Percentiles rank a stretch among this genome's conserved stretches.
These are phyloP conservation scores for Xestoiulus laeticollis DNA, from an alignment of 2,888 invertebrate genomes.

Conservation along the genomic window DNA sequence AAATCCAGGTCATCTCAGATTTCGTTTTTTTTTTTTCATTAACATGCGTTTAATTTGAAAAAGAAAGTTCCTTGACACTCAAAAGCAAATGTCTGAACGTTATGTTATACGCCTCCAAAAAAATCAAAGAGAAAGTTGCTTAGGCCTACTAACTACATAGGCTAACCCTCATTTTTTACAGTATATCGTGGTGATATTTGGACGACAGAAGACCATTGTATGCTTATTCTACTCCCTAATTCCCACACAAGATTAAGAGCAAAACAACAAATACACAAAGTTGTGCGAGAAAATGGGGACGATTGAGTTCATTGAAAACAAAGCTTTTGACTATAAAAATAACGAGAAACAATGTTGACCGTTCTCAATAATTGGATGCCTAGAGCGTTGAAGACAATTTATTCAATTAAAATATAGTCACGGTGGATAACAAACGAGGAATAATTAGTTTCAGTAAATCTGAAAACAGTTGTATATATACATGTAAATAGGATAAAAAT, in stretches of 20 bases:
- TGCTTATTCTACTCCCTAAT: neutral
- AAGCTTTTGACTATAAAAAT: neutral
- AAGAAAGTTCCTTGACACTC: constrained; percentile 11
- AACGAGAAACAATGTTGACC: neutral
- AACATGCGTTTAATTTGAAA: neutral
- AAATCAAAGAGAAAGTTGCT: neutral
- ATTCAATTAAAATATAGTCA: neutral
- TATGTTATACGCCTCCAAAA: neutral
- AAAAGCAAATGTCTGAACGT: neutral
- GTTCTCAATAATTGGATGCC: neutral
- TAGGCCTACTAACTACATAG: too few relatives aligned
- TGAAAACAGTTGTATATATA: neutral
- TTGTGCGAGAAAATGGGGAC: neutral
- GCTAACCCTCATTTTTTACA: neutral
- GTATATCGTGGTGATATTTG: neutral
- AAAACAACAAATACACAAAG: neutral
- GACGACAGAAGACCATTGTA: neutral
- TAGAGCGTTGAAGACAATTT: neutral
- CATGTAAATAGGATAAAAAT: constrained; percentile 10
- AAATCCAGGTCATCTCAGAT: constrained; percentile 20
- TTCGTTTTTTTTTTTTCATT: neutral
- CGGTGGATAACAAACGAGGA: neutral
- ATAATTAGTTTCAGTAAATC: neutral
- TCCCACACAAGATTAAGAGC: neutral
- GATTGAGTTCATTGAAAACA: constrained; percentile 23